These are phyloP conservation scores for Schizopygopsis pylzovi DNA, from an alignment of 2,797 vertebrate genomes.

Conservation along the genomic window DNA sequence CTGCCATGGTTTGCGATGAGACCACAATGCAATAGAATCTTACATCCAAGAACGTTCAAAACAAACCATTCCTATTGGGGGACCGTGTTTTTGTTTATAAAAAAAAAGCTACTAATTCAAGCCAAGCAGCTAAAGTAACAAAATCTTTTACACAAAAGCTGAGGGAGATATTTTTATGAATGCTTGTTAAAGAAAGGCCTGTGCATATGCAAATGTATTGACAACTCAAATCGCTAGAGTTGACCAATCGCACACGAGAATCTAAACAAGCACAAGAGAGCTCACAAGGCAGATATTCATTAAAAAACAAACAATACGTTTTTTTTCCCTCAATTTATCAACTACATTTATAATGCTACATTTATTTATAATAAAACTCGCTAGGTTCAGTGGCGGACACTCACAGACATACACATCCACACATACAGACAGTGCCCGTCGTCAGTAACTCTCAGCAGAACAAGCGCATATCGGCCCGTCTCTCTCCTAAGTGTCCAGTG, in stretches of 20 bases:
- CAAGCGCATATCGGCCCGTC: slow-evolving; percentile 23
- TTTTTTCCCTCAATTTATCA: slow-evolving; percentile 58
- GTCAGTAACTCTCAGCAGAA: slow-evolving; percentile 42
- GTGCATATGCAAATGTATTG: slow-evolving; percentile 19
- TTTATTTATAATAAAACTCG: slow-evolving; percentile 55
- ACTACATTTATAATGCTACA: slow-evolving; percentile 63
- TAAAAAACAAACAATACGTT: slow-evolving; percentile 53
- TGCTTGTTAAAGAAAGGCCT: slow-evolving; percentile 35
- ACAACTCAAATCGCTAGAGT: slow-evolving; percentile 1
- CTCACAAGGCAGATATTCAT: slow-evolving; percentile 56
- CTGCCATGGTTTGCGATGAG: slow-evolving; percentile 11
- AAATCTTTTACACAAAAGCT: slow-evolving; percentile 18
- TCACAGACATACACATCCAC: slow-evolving; percentile 56
- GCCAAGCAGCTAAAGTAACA: slow-evolving; percentile 36
- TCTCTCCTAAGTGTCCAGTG: not conserved
- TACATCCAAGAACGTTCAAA: slow-evolving; percentile 25
- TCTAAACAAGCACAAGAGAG: slow-evolving; percentile 37
- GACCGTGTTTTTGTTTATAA: not conserved
- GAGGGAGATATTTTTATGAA: slow-evolving; percentile 24
- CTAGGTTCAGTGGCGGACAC: slow-evolving; percentile 30
- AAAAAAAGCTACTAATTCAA: slow-evolving; percentile 25
- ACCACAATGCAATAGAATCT: slow-evolving; percentile 15
- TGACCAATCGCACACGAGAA: not conserved
- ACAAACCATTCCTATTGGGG: not conserved
- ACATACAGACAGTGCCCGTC: slow-evolving; percentile 51